phyloP scores from a whole-genome alignment of 2,888 invertebrate species.

The Meloe dianella region DNA sequence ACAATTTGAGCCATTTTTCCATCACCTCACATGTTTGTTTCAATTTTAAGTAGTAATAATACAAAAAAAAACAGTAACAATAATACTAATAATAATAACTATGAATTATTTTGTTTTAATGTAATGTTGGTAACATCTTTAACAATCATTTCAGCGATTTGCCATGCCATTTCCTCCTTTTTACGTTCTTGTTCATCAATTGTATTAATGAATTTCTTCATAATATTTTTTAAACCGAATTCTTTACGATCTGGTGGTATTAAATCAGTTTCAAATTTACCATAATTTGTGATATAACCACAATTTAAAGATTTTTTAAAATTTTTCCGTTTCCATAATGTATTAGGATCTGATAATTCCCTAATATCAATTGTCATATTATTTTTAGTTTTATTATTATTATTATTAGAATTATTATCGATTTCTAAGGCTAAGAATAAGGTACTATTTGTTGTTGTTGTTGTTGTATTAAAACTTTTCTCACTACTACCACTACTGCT shows the following conservation, averaged over 20 bases:
- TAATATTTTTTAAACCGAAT: conserved; percentile 64
- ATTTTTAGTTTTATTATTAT: conserved; percentile 55
- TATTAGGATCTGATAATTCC: conserved; percentile 85
- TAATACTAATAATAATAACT: background rate
- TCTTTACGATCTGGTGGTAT: conserved; percentile 72
- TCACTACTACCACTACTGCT: conserved; percentile 84
- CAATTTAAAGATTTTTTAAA: conserved; percentile 75
- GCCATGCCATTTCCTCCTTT: conserved; percentile 96
- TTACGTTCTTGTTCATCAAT: conserved; percentile 82
- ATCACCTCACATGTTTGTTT: background rate
- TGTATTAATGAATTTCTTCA: conserved; percentile 80
- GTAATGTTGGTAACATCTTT: conserved; percentile 92
- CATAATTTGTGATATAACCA: conserved; percentile 85
- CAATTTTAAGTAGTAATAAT: background rate
- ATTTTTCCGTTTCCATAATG: conserved; percentile 83
- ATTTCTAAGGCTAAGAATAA: conserved; percentile 79
- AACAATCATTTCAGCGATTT: conserved; percentile 96
- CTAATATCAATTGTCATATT: conserved; percentile 82
- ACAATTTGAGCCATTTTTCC: conserved; percentile 8
- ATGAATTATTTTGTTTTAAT: conserved; percentile 58
- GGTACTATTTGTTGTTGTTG: conserved; percentile 63
- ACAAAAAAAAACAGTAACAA: background rate
- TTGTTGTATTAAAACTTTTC: conserved; percentile 73
- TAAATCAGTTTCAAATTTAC: conserved; percentile 90
- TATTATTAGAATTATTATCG: conserved; percentile 53